Percentiles rank a stretch among this genome's conserved stretches.
Conservation (phyloP, 1,140 invertebrate species). For the Oedothorax gibbosus region DNA sequence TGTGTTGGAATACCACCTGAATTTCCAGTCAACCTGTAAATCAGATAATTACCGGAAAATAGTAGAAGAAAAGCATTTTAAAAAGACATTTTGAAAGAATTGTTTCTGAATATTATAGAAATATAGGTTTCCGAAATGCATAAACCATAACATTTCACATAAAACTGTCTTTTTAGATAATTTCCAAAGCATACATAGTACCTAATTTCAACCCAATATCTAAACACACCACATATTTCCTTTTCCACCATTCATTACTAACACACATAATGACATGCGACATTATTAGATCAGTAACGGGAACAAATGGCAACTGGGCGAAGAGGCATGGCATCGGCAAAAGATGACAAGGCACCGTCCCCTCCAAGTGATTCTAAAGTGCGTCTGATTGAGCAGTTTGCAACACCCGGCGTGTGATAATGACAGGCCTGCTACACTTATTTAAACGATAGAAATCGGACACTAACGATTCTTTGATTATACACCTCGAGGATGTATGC, state of each 20-base stretch:
- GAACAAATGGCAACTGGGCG: conserved; percentile 2
- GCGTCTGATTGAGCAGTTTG: conserved; percentile 37
- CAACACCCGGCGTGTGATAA: conserved; percentile 44
- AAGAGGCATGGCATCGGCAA: conserved; percentile 1
- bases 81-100: too few species aligned
- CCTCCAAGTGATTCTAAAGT: conserved; percentile 47
- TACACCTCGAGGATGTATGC: conserved; percentile 24
- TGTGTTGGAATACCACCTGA: too few species aligned
- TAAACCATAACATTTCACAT: too few species aligned
- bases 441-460: conserved; percentile 49
- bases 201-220: not conserved
- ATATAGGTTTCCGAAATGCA: too few species aligned
- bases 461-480: conserved; percentile 52
- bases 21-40: too few species aligned
- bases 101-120: too few species aligned
- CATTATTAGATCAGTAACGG: conserved; percentile 23
- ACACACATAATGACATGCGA: conserved; percentile 27
- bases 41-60: too few species aligned
- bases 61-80: too few species aligned
- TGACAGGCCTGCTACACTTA: conserved; percentile 27
- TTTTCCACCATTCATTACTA: not conserved
- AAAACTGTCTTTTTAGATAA: too few species aligned
- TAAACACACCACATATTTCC: not conserved
- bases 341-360: conserved; percentile 23
- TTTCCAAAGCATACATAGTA: too few species aligned